Conservation (phyloP, 2,797 vertebrate genomes). For the Okamejei kenojei region DNA sequence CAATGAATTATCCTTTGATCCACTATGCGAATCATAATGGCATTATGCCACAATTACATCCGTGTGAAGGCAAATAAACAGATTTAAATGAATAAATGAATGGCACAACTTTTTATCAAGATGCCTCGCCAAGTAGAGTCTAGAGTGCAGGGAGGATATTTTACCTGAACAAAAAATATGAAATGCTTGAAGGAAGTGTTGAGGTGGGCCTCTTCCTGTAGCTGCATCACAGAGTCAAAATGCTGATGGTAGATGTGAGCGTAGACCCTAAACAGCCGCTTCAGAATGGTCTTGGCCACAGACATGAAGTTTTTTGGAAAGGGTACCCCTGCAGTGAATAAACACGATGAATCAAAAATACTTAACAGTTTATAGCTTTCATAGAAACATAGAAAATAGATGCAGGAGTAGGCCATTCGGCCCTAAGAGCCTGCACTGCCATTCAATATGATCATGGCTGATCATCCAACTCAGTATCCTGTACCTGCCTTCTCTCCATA, state of each 20-base stretch:
- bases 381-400: no score
- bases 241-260: conserved; percentile 97
- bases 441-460: no score
- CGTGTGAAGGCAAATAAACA: not conserved
- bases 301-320: conserved; percentile 97
- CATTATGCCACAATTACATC: not conserved
- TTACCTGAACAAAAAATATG: conserved; percentile 95
- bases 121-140: no score
- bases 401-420: no score
- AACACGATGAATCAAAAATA: not conserved
- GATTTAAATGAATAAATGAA: not conserved
- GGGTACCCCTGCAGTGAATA: conserved; percentile 70
- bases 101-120: no score
- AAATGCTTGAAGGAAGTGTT: conserved; percentile 99
- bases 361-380: not conserved
- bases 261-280: conserved; percentile 87
- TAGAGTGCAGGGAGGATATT: conserved; percentile 1
- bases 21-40: not conserved
- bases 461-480: no score
- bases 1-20: not conserved
- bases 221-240: conserved; percentile 90
- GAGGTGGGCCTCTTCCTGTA: conserved; percentile 94
- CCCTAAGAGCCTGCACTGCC: no score
- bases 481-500: no score
- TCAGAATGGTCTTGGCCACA: conserved; percentile 95